Percentiles rank a stretch among this genome's conserved stretches.
Conservation (phyloP, 2,888 invertebrate genomes). For the Drosophila subsilvestris region DNA sequence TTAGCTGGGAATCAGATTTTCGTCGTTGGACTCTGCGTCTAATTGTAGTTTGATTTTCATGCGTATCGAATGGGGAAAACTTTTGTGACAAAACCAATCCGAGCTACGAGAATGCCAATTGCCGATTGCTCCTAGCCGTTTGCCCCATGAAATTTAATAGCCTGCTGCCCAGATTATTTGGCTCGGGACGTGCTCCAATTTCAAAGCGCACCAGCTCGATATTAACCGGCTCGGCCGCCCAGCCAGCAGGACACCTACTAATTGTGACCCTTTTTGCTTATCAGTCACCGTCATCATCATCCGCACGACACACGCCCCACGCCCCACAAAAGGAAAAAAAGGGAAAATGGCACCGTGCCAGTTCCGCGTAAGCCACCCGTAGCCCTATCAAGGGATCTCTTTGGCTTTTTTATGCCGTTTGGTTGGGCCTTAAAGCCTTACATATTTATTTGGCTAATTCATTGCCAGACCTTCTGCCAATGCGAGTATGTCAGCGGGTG, state of each 20-base stretch:
- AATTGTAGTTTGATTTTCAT: slow-evolving; percentile 78
- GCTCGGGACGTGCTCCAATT: slow-evolving; percentile 66
- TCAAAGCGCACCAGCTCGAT: slow-evolving; percentile 48
- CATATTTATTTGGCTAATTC: slow-evolving; percentile 44
- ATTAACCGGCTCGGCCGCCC: slow-evolving; percentile 41
- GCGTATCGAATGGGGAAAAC: slow-evolving; percentile 72
- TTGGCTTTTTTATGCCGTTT: slow-evolving; percentile 11
- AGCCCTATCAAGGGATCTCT: slow-evolving; percentile 16
- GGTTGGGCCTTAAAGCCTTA: slow-evolving; percentile 34
- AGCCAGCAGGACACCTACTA: slow-evolving; percentile 55
- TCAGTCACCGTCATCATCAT: slow-evolving; percentile 35
- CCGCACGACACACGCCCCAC: not conserved
- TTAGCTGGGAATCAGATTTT: slow-evolving; percentile 25
- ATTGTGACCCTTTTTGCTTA: slow-evolving; percentile 70
- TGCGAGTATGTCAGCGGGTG: slow-evolving; percentile 25
- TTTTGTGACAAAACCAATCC: slow-evolving; percentile 36
- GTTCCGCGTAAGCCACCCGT: slow-evolving; percentile 22
- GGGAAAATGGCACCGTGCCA: slow-evolving; percentile 14
- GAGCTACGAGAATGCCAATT: slow-evolving; percentile 48
- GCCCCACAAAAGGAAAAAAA: slow-evolving; percentile 19
- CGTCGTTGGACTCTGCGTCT: slow-evolving; percentile 58
- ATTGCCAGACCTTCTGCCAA: slow-evolving; percentile 26
- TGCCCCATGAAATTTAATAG: slow-evolving; percentile 65
- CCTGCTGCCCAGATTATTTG: slow-evolving; percentile 42
- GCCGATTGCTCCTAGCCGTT: slow-evolving; percentile 12